Conservation (phyloP, 2,888 invertebrate species). For the Brenthis hecate region DNA sequence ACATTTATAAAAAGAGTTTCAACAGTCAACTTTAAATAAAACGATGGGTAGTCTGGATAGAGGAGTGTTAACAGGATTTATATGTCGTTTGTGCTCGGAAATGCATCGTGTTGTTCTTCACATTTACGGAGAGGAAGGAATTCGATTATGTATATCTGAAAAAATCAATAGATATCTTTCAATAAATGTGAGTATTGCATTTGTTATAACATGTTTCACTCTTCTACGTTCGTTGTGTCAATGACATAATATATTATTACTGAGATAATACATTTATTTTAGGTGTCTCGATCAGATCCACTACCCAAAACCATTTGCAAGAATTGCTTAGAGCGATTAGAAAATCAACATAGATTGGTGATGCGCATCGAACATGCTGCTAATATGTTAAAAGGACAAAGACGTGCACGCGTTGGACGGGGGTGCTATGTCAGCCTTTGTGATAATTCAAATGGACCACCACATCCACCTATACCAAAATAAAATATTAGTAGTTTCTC, state of each 20-base stretch:
- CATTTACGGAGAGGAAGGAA: conserved; percentile 91
- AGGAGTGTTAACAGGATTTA: conserved; percentile 91
- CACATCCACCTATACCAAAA: conserved; percentile 44
- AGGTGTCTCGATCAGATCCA: conserved; percentile 85
- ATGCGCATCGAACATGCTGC: conserved; percentile 75
- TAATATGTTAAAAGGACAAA: conserved; percentile 65
- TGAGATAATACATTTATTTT: conserved; percentile 44
- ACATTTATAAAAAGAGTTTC: conserved; percentile 3
- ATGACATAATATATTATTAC: not conserved
- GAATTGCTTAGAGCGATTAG: conserved; percentile 82
- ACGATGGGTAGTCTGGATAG: conserved; percentile 91
- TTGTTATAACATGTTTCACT: not conserved
- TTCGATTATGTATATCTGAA: conserved; percentile 87
- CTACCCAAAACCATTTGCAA: conserved; percentile 87
- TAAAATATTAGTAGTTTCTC: conserved; percentile 24
- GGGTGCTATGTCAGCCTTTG: conserved; percentile 51
- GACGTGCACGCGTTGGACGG: conserved; percentile 51
- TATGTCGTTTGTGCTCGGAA: conserved; percentile 93
- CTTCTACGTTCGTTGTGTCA: not conserved
- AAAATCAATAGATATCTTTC: conserved; percentile 92
- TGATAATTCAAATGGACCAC: conserved; percentile 50
- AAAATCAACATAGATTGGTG: conserved; percentile 79
- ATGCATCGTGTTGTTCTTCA: conserved; percentile 92
- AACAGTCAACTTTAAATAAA: conserved; percentile 4
- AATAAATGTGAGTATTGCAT: conserved; percentile 84